Evolutionary conservation across 2,797 vertebrate species (phyloP), one percentile per base, ranked within the genome.

Genomic region (Alectoris magna): DNA sequence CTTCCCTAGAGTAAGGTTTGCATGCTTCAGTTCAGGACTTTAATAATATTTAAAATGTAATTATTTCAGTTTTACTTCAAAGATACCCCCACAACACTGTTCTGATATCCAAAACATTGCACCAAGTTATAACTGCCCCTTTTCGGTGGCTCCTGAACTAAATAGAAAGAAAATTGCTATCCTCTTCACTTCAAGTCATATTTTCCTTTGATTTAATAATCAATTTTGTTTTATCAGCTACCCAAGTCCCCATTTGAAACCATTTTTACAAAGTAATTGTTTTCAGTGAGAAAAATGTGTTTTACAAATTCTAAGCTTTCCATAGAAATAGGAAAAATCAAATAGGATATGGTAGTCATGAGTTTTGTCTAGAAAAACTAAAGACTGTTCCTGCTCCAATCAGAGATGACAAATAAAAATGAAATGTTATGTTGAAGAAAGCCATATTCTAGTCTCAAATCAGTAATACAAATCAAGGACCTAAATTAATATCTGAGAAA

Each of bases 151-250:
- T 83, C 6, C 63, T 77, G 29, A 75, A 15, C 36, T 74, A 88
- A 94, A 71, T 14, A 51, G 44, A 43, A 90, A 71, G 49, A 94
- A 96, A 93, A 96, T 87, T 59, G 55, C 48, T 59, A 77, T 77
- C 62, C 22, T 69, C 53, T 69, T 78, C 58, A 62, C 38, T 93
- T 88, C 46, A 72, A 85, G 46, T 83, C 18, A 48, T 85, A 94
- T 94, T 95, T 95, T 85, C 56, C 36, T 93, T 85, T 89, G 78
- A 93, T 93, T 94, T 95, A 69, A 26, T 90, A 93, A 90, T 85
- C 53, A 36, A 81, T 90, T 95, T 93, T 83, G 41, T 53, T 94
- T 94, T 83, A 91, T 91, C 88, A 92, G 62, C 84, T 93, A 90
- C 69, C 87, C 48, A 49, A 75, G 39, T 85, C 27, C n/a, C 18